Evolutionary conservation across 2,797 vertebrate species (phyloP).

Genomic region (Crenichthys baileyi): DNA sequence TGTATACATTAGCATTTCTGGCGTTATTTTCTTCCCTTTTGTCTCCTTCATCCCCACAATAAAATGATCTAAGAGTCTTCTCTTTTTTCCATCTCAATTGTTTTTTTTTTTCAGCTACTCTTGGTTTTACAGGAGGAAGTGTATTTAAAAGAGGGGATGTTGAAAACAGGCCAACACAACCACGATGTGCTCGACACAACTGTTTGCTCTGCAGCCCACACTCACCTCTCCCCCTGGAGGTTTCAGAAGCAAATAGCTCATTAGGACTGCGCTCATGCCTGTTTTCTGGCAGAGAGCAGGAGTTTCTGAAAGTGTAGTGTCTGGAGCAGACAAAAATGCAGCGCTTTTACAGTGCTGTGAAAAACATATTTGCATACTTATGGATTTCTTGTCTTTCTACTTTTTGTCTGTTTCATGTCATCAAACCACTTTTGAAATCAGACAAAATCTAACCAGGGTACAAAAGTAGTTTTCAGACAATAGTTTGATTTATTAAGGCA

Average conservation of each 20-base stretch:
- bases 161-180: slow-evolving; percentile 38
- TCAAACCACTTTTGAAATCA: not conserved
- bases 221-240: slow-evolving; percentile 51
- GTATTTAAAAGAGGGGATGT: slow-evolving; percentile 28
- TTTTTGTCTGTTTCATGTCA: not conserved
- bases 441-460: not conserved
- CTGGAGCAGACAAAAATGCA: not conserved
- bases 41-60: slow-evolving; percentile 13
- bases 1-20: not conserved
- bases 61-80: slow-evolving; percentile 30
- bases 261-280: not conserved
- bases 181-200: slow-evolving; percentile 8
- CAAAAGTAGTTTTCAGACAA: not conserved
- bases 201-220: not conserved
- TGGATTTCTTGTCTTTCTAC: not conserved
- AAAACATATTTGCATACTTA: not conserved
- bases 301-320: not conserved
- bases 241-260: slow-evolving; percentile 10
- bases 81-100: slow-evolving; percentile 26
- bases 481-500: not conserved
- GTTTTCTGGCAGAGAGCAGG: not conserved
- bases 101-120: slow-evolving; percentile 3
- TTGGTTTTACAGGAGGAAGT: slow-evolving; percentile 44
- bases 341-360: not conserved
- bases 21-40: not conserved